These are phyloP conservation scores for Mythimna impura DNA, from an alignment of 2,888 invertebrate species.

Conservation along the genomic window DNA sequence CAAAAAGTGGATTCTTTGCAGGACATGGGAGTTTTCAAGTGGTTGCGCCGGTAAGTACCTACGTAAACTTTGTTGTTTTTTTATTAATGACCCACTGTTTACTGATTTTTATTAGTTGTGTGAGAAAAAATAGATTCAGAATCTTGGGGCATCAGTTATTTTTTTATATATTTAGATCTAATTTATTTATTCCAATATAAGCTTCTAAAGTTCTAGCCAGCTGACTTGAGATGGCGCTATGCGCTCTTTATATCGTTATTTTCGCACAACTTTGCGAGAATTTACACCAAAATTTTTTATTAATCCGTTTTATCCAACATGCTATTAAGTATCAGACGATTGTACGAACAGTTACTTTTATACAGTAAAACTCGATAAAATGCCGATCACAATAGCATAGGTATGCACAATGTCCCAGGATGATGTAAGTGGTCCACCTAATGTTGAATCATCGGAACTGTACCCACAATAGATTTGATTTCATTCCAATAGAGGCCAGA, in stretches of 20 bases:
- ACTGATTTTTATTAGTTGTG: not conserved
- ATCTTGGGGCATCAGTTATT: too few relatives aligned
- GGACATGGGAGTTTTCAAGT: constrained; percentile 89
- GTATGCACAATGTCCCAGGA: constrained; percentile 65
- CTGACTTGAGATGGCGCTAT: constrained; percentile 6
- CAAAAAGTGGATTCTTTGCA: constrained; percentile 82
- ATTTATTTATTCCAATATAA: not conserved
- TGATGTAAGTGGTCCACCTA: constrained; percentile 77
- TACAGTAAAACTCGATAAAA: constrained; percentile 52
- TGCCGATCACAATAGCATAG: constrained; percentile 65
- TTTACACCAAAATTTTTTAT: not conserved
- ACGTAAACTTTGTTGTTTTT: constrained; percentile 43
- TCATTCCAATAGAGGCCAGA: constrained; percentile 72
- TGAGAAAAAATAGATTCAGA: not conserved
- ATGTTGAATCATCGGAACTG: constrained; percentile 76
- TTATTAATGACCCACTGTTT: not conserved
- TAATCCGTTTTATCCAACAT: not conserved
- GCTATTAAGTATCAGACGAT: constrained; percentile 12
- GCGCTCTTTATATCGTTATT: not conserved
- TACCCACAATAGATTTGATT: constrained; percentile 73
- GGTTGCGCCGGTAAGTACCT: constrained; percentile 89
- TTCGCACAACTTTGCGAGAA: not conserved
- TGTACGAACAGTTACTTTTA: constrained; percentile 39
- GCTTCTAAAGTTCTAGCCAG: not conserved
- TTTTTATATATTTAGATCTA: not conserved